These are phyloP conservation scores for Xanthorhoe designata DNA, from an alignment of 2,888 invertebrate species.

Conservation along the genomic window DNA sequence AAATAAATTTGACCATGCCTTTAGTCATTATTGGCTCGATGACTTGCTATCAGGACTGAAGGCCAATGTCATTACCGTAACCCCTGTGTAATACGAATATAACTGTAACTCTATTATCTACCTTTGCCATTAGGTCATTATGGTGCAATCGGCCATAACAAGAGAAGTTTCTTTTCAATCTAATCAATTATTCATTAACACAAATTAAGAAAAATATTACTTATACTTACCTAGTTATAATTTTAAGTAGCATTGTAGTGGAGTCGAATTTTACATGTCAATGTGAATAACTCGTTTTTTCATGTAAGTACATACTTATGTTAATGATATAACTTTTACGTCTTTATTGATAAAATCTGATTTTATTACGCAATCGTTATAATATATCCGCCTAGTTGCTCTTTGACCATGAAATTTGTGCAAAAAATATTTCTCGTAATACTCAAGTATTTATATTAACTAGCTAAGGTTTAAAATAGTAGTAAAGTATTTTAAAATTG, in stretches of 20 bases:
- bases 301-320: too few species aligned
- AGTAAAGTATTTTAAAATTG: neutral
- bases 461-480: neutral
- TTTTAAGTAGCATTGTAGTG: neutral
- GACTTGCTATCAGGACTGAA: conserved; percentile 27
- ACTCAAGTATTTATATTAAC: neutral
- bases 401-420: neutral
- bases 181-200: too few species aligned
- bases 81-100: conserved; percentile 21
- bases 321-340: neutral
- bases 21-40: neutral
- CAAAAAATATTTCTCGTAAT: neutral
- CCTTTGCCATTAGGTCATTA: conserved; percentile 20
- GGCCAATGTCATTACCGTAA: conserved; percentile 33
- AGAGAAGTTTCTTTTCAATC: neutral
- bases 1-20: neutral
- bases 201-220: too few species aligned
- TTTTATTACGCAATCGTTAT: neutral
- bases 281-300: neutral
- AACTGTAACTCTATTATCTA: conserved; percentile 21
- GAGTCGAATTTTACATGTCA: neutral
- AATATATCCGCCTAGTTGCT: neutral
- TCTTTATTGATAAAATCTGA: neutral
- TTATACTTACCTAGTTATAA: too few species aligned
- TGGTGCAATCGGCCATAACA: conserved; percentile 16